These are phyloP conservation scores for Grammomys surdaster DNA, from an alignment of 2,113 vertebrate species.

Conservation along the genomic window DNA sequence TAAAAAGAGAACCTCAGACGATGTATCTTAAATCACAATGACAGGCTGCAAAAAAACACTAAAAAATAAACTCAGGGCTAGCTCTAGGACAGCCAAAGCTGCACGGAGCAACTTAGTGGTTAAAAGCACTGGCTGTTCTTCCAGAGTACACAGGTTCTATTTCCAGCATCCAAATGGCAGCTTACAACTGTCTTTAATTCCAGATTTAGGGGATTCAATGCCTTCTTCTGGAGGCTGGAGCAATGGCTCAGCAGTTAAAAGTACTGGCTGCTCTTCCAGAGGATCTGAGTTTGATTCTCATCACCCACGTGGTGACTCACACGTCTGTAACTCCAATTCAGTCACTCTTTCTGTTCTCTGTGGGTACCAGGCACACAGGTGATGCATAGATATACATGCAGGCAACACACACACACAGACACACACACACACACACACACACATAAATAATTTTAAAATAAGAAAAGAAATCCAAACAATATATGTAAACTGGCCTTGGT, in stretches of 20 bases:
- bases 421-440: neutral
- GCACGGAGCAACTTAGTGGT: no score
- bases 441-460: neutral
- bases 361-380: neutral
- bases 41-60: neutral
- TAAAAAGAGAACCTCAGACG: no score
- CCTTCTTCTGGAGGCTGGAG: neutral
- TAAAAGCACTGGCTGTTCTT: no score
- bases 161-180: no score
- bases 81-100: no score
- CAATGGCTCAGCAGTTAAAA: neutral
- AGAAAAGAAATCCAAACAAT: neutral
- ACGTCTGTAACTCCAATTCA: neutral
- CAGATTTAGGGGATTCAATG: no score
- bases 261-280: neutral
- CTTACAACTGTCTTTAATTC: no score
- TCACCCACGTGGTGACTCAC: neutral
- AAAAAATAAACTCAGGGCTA: neutral
- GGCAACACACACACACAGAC: neutral
- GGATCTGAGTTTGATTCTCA: neutral
- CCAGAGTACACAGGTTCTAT: no score
- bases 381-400: neutral
- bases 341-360: neutral
- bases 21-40: no score
- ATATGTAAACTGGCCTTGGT: neutral